phyloP scores from a whole-genome alignment of 2,113 vertebrate genomes.

The Brachionichthys hirsutus region DNA sequence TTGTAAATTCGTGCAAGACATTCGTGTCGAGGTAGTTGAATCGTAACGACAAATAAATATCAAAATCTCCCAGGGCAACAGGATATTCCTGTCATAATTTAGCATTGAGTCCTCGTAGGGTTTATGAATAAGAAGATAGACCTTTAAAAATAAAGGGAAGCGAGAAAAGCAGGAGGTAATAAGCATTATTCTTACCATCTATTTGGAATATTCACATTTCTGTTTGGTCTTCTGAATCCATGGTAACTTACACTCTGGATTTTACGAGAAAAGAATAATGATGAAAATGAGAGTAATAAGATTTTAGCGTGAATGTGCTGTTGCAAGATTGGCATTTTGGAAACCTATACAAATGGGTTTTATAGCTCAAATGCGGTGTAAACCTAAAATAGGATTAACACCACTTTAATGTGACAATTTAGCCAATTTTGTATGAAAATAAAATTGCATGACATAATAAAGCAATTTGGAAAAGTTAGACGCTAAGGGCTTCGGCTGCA shows the following conservation, averaged over 20 bases:
- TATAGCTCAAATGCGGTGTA: constrained; percentile 32
- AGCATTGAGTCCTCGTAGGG: not conserved
- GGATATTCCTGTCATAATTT: not conserved
- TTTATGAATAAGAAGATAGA: not conserved
- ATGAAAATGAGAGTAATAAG: constrained; percentile 38
- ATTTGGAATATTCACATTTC: constrained; percentile 27
- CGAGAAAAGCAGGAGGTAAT: not conserved
- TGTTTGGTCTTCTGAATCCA: constrained; percentile 26
- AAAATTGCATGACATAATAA: constrained; percentile 42
- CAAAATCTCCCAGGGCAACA: not conserved
- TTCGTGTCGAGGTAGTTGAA: no score
- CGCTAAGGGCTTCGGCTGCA: constrained; percentile 6
- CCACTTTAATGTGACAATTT: constrained; percentile 16
- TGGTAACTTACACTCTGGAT: constrained; percentile 24
- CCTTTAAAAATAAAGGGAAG: constrained; percentile 5
- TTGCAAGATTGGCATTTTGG: constrained; percentile 38
- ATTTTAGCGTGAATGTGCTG: constrained; percentile 32
- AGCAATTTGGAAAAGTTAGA: constrained; percentile 39
- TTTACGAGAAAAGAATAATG: constrained; percentile 27
- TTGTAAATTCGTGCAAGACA: not conserved
- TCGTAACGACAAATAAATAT: not conserved
- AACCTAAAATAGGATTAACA: constrained; percentile 47
- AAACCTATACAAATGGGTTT: constrained; percentile 22
- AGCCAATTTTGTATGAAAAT: constrained; percentile 42
- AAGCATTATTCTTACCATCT: constrained; percentile 16